Conservation (phyloP, 2,113 vertebrate species). For the Dendropsophus ebraccatus region DNA sequence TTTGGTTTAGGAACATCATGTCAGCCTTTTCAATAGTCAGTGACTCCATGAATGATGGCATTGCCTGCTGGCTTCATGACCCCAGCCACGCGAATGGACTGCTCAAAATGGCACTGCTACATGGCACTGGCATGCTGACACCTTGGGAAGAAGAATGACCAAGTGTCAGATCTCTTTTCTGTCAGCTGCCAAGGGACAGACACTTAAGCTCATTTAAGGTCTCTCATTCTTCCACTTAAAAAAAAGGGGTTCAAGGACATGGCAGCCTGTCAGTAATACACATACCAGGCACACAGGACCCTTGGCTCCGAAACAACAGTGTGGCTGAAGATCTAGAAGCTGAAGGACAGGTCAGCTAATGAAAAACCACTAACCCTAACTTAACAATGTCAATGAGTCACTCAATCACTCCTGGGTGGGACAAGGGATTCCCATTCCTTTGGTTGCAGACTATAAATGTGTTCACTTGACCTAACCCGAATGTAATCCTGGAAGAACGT, state of each 20-base stretch:
- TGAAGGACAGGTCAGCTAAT: background rate
- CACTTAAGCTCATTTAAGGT: constrained; percentile 74
- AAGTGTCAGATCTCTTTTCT: constrained; percentile 75
- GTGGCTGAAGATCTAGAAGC: constrained; percentile 20
- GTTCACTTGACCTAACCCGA: constrained; percentile 9
- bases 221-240: constrained; percentile 75
- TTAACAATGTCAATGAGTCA: constrained; percentile 34
- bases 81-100: constrained; percentile 15
- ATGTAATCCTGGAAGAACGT: background rate
- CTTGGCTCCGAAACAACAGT: constrained; percentile 64
- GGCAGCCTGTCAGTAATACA: constrained; percentile 60
- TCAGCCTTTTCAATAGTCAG: background rate
- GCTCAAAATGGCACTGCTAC: constrained; percentile 60
- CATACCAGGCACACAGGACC: constrained; percentile 50
- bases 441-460: background rate
- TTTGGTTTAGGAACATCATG: constrained; percentile 9
- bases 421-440: background rate
- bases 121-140: constrained; percentile 61
- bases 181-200: constrained; percentile 72
- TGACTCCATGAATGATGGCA: background rate
- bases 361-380: constrained; percentile 8
- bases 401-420: background rate
- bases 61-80: constrained; percentile 53
- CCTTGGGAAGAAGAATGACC: constrained; percentile 58
- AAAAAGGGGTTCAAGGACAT: constrained; percentile 75